A percentile compares a stretch with the other conserved stretches of the same genome.
phyloP scores from a whole-genome alignment of 2,113 vertebrate species.

The Syngnathus floridae region DNA sequence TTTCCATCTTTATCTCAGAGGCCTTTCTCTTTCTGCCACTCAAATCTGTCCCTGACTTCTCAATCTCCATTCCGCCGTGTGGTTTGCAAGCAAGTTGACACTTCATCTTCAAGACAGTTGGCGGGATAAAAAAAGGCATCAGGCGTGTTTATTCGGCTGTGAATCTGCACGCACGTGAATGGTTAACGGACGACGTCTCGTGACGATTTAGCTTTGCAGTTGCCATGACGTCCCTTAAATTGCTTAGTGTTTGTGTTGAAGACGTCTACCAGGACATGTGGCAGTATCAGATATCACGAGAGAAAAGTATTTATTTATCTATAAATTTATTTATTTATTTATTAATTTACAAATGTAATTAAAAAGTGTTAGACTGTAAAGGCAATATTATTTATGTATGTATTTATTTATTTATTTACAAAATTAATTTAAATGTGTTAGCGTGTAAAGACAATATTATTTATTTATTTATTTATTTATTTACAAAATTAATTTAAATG shows the following conservation, averaged over 20 bases:
- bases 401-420: no score
- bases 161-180: constrained; percentile 40
- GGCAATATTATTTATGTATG: no score
- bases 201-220: neutral
- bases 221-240: neutral
- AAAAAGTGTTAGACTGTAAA: no score
- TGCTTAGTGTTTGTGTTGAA: neutral
- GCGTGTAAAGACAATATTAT: no score
- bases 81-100: constrained; percentile 41
- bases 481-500: no score
- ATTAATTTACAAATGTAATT: no score
- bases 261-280: neutral
- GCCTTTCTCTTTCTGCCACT: constrained; percentile 12
- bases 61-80: constrained; percentile 32
- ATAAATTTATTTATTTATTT: no score
- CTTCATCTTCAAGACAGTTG: constrained; percentile 21
- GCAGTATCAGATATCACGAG: neutral
- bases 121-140: constrained; percentile 17
- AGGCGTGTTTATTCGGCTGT: constrained; percentile 24
- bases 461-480: no score
- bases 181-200: constrained; percentile 18
- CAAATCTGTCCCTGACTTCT: constrained; percentile 10
- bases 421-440: no score
- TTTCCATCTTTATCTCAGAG: constrained; percentile 15
- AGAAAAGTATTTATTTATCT: no score